phyloP scores from a whole-genome alignment of 1,140 invertebrate genomes.

The Trachymyrmex septentrionalis region DNA sequence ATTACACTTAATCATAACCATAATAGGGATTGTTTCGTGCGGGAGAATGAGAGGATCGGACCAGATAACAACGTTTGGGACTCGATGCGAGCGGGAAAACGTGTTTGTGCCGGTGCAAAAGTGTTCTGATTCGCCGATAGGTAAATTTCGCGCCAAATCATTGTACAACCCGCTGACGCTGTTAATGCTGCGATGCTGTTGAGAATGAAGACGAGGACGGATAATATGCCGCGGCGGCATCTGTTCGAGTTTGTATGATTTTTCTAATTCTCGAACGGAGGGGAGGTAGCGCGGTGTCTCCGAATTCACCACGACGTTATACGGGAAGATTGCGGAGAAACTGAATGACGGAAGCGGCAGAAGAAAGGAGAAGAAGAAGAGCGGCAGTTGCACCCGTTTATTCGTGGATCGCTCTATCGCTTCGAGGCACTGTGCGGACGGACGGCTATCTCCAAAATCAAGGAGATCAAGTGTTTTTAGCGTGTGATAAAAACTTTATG shows the following conservation, averaged over 20 bases:
- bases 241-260: conserved; percentile 40
- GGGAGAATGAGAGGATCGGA: neutral
- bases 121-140: conserved; percentile 22
- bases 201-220: conserved; percentile 38
- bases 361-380: conserved; percentile 5
- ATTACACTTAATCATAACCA: conserved; percentile 41
- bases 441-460: conserved; percentile 20
- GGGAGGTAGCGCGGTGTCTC: conserved; percentile 56
- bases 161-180: conserved; percentile 2
- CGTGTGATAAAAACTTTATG: conserved; percentile 77
- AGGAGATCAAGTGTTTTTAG: conserved; percentile 60
- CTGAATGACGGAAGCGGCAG: conserved; percentile 7
- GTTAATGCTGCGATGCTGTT: conserved; percentile 9
- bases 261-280: conserved; percentile 55
- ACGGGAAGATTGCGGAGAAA: conserved; percentile 44
- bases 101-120: conserved; percentile 35
- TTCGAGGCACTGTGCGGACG: conserved; percentile 42
- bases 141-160: conserved; percentile 1
- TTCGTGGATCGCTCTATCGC: neutral
- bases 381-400: neutral
- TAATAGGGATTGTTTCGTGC: neutral
- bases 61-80: conserved; percentile 5
- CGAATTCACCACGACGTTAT: neutral
- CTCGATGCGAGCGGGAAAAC: conserved; percentile 36
- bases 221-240: conserved; percentile 13